These are phyloP conservation scores for Tympanoctomys barrerae DNA, from an alignment of 2,797 vertebrate species.

Conservation along the genomic window DNA sequence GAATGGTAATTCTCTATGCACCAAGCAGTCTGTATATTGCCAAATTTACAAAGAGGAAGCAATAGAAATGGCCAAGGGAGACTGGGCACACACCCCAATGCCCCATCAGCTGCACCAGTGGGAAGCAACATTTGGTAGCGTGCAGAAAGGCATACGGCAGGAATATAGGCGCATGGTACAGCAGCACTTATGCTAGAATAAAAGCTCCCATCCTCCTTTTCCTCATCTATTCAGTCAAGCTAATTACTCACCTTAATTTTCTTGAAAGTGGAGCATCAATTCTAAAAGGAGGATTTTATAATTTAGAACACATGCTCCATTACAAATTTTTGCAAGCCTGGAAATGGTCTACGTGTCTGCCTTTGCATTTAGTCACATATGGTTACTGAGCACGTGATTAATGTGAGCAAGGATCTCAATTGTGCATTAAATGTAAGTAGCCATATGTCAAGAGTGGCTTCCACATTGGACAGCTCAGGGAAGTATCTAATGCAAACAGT, in stretches of 20 bases:
- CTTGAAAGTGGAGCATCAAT: neutral
- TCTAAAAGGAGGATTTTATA: neutral
- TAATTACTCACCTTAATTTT: neutral
- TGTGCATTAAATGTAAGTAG: neutral
- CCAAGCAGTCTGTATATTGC: neutral
- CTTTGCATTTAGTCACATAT: neutral
- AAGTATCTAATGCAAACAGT: neutral
- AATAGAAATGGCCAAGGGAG: neutral
- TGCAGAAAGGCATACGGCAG: neutral
- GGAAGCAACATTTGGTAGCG: rapidly evolving
- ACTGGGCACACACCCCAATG: rapidly evolving
- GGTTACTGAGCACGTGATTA: neutral
- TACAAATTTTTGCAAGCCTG: neutral
- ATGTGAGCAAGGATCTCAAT: neutral
- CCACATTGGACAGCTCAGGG: neutral
- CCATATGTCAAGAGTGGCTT: neutral
- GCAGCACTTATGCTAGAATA: neutral
- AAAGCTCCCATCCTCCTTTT: neutral
- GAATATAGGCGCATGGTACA: neutral
- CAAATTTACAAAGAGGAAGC: neutral
- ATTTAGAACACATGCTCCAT: neutral
- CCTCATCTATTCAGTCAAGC: neutral
- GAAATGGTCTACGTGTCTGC: neutral
- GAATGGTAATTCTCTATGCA: constrained; percentile 39
- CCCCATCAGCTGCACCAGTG: rapidly evolving